Conservation (phyloP, 2,113 vertebrate genomes). For the Coregonus clupeaformis region DNA sequence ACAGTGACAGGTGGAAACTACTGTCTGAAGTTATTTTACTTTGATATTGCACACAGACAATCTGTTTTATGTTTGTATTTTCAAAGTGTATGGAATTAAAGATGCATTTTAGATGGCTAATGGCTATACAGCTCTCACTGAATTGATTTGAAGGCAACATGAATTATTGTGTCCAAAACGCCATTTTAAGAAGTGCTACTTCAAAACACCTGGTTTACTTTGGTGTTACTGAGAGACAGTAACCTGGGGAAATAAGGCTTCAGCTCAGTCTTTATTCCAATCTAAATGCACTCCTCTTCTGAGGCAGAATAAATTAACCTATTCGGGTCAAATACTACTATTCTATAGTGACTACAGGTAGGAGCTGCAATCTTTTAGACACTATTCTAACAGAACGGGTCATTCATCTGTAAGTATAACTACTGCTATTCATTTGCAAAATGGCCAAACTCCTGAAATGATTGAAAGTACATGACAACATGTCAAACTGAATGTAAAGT, state of each 20-base stretch:
- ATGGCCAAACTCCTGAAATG: constrained; percentile 19
- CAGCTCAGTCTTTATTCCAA: not conserved
- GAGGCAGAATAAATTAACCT: not conserved
- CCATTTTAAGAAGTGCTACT: constrained; percentile 17
- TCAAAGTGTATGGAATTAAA: constrained; percentile 19
- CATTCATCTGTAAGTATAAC: constrained; percentile 12
- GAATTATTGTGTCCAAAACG: constrained; percentile 4
- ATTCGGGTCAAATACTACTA: not conserved
- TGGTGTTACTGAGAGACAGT: not conserved
- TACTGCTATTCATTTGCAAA: constrained; percentile 43
- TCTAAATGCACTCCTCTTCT: constrained; percentile 13
- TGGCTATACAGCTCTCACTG: constrained; percentile 7
- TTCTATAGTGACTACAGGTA: not conserved
- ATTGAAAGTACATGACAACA: not conserved
- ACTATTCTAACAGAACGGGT: constrained; percentile 2
- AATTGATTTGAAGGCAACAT: constrained; percentile 11
- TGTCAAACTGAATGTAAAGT: constrained; percentile 4
- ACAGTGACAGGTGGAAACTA: not conserved
- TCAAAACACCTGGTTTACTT: not conserved
- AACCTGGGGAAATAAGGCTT: not conserved
- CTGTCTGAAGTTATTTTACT: constrained; percentile 32
- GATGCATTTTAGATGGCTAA: constrained; percentile 16
- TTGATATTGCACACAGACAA: constrained; percentile 63
- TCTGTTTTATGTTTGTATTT: constrained; percentile 37
- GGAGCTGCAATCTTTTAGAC: not conserved